Conservation (phyloP, 2,888 invertebrate species). For the Drosophila phalerata region DNA sequence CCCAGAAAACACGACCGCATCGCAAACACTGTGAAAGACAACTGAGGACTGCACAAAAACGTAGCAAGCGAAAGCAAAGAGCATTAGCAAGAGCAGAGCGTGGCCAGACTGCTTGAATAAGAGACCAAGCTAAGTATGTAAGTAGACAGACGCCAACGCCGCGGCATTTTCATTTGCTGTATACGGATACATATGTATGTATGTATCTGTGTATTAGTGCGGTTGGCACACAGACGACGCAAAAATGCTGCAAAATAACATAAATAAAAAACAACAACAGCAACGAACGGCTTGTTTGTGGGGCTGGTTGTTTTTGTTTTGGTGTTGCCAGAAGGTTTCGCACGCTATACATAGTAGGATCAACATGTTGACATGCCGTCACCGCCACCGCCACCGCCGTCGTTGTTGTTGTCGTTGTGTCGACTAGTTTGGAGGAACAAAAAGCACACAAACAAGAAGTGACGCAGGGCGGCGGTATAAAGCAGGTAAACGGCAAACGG, state of each 20-base stretch:
- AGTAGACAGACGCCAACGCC: constrained; percentile 49
- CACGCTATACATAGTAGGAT: constrained; percentile 68
- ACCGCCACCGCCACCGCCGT: constrained; percentile 15
- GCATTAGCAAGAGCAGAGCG: constrained; percentile 59
- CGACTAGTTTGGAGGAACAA: constrained; percentile 60
- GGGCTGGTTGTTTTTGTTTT: constrained; percentile 58
- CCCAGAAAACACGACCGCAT: constrained; percentile 70
- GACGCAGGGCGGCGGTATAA: constrained; percentile 62
- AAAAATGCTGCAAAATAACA: constrained; percentile 65
- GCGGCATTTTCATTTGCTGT: constrained; percentile 49
- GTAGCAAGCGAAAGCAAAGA: constrained; percentile 54
- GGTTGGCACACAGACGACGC: constrained; percentile 38
- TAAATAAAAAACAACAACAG: constrained; percentile 65
- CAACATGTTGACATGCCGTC: constrained; percentile 74
- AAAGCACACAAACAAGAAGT: constrained; percentile 79
- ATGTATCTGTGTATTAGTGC: constrained; percentile 23
- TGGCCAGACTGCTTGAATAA: constrained; percentile 61
- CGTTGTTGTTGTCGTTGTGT: too few relatives aligned
- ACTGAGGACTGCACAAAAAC: constrained; percentile 59
- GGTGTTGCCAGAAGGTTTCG: constrained; percentile 74
- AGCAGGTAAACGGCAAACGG: constrained; percentile 73
- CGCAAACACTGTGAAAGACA: constrained; percentile 63
- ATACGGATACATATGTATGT: too few relatives aligned
- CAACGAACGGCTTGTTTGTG: constrained; percentile 53
- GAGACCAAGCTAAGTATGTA: constrained; percentile 38